Evolutionary conservation across 2,888 invertebrate species (phyloP).

Genomic region (Watsonalla binaria): DNA sequence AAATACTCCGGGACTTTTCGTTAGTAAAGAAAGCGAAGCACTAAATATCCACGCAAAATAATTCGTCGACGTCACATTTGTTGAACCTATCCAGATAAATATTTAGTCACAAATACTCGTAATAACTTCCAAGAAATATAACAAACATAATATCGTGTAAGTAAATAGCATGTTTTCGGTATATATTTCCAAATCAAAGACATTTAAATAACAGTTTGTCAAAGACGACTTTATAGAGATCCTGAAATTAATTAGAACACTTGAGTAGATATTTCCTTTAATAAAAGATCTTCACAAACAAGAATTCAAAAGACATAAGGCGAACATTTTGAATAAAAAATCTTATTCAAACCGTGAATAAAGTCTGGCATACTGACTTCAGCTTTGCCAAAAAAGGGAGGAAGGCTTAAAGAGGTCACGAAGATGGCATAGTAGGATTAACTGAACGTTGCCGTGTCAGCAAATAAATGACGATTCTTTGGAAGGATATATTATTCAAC

Average conservation of each 20-base stretch:
- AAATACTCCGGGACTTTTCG: too few relatives aligned
- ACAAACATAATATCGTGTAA: too few relatives aligned
- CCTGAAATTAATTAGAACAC: not conserved
- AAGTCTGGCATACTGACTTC: conserved; percentile 44
- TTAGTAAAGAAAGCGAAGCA: too few relatives aligned
- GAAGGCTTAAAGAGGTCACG: conserved; percentile 70
- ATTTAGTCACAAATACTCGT: too few relatives aligned
- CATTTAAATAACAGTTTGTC: too few relatives aligned
- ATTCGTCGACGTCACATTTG: too few relatives aligned
- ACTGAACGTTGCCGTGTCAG: conserved; percentile 52
- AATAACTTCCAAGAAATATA: too few relatives aligned
- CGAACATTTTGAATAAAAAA: conserved; percentile 36
- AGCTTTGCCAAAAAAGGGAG: conserved; percentile 52
- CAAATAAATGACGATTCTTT: conserved; percentile 58
- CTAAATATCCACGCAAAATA: too few relatives aligned
- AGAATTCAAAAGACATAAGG: conserved; percentile 5
- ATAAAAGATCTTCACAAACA: not conserved
- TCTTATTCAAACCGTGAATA: conserved; percentile 42
- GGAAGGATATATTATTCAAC: conserved; percentile 32
- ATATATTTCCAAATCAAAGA: too few relatives aligned
- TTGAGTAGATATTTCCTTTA: not conserved
- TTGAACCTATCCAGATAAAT: too few relatives aligned
- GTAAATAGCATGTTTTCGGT: too few relatives aligned
- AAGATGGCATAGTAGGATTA: conserved; percentile 70
- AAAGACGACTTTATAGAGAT: too few relatives aligned